phyloP scores from a whole-genome alignment of 2,113 vertebrate genomes.

The Hiodon alosoides region DNA sequence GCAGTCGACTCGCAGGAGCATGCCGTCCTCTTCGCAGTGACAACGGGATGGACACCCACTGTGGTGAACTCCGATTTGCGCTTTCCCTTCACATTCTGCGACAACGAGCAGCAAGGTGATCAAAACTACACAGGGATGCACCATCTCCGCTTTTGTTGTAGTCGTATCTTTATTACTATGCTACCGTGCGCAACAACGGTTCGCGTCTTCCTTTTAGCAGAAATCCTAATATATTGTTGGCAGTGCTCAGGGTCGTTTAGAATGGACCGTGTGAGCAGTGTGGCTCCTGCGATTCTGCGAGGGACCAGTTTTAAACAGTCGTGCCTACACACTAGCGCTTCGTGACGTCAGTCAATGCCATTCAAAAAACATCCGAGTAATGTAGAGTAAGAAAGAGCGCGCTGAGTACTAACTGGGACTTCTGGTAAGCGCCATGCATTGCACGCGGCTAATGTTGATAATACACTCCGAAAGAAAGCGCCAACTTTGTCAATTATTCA shows the following conservation, averaged over 20 bases:
- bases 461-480: constrained; percentile 9
- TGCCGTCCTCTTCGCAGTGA: constrained; percentile 66
- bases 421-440: background rate
- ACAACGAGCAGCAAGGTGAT: constrained; percentile 15
- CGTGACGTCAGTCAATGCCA: constrained; percentile 36
- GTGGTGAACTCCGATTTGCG: constrained; percentile 8
- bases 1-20: constrained; percentile 67
- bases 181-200: background rate
- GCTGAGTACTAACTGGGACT: background rate
- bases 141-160: constrained; percentile 23
- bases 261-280: constrained; percentile 9
- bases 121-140: constrained; percentile 10
- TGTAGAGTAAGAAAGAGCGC: background rate
- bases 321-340: constrained; percentile 21
- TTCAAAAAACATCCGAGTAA: constrained; percentile 21
- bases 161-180: background rate
- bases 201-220: background rate
- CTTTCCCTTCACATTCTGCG: constrained; percentile 9
- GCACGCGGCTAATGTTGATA: constrained; percentile 8
- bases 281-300: constrained; percentile 22
- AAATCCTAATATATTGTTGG: background rate
- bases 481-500: constrained; percentile 23
- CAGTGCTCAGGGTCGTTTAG: background rate
- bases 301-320: constrained; percentile 28
- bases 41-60: constrained; percentile 62